phyloP scores from a whole-genome alignment of 2,797 vertebrate species.

The Nothura maculosa region DNA sequence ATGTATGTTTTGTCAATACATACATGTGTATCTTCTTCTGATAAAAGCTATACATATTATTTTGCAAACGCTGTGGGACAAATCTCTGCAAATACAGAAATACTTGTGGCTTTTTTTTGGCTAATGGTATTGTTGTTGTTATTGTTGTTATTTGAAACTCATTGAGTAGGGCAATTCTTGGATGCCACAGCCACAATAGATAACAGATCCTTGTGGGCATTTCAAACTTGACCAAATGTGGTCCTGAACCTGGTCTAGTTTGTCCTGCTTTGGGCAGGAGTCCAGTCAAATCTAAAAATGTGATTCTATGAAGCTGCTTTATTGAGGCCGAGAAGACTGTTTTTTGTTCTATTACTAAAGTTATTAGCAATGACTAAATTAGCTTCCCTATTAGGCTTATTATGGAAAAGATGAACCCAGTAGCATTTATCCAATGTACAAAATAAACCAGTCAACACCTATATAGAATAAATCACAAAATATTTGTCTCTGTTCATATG shows the following conservation, averaged over 20 bases:
- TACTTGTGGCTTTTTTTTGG: background rate
- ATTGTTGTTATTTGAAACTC: background rate
- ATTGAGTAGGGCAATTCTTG: background rate
- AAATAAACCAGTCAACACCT: background rate
- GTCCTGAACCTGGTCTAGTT: background rate
- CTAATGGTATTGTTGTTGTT: background rate
- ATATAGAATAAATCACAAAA: background rate
- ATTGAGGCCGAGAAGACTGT: background rate
- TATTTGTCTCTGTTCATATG: background rate
- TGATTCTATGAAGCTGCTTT: background rate
- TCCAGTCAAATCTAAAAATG: background rate
- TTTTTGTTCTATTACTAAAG: background rate
- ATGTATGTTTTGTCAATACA: fast-evolving
- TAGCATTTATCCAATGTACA: background rate
- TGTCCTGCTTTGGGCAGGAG: background rate
- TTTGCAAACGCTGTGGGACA: background rate
- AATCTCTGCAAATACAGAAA: background rate
- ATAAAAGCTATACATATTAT: background rate
- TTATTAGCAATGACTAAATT: background rate
- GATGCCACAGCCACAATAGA: fast-evolving
- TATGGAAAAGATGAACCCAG: background rate
- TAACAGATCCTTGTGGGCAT: background rate
- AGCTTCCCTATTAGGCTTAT: background rate
- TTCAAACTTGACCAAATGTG: background rate
- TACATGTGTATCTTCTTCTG: background rate